Evolutionary conservation across 2,113 vertebrate genomes (phyloP), one percentile per base, ranked within the genome.

Genomic region (Microtus ochrogaster): DNA sequence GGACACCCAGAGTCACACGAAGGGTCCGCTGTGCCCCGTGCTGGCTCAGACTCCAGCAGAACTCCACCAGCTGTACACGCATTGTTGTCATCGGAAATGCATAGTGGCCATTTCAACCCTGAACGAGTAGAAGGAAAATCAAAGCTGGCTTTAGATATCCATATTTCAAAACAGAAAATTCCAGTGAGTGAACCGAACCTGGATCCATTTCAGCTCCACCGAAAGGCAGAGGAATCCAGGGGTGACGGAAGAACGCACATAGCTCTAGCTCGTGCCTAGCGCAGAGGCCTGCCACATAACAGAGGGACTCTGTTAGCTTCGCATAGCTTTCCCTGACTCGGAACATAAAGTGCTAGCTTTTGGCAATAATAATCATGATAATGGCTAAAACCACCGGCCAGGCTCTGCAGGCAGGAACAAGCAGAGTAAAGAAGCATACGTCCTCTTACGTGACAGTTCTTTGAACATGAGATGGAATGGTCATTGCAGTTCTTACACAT

Each of bases 111-210:
- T 65, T 91, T 93, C n/a, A 91, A 28, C 96, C 65, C 89, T 92
- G 65, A 82, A 68, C 55, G 81, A 83, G 83, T 39, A 78, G 82
- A 94, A 89, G 76, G 49, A 28, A 94, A 79, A 72, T 58, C 19
- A 58, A 83, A 78, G 95, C 2, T 19, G 63, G 91, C 89, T 93
- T 92, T 78, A 93, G 73, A 65, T 94, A 94, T 39, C 85, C 66
- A 49, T 49, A 39, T 47, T 79, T 94, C 65, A 2, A n/a, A 73
- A 83, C 33, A 85, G 91, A 61, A 90, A 89, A 92, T 19, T 61
- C 28, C 44, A 94, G 24, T 44, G 73, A 65, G 10, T 52, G n/a
- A 76, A 66, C 9, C 72, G 26, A 76, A 61, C 12, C 66, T 77
- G 22, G 47, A 36, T 82, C 70, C 11, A 83, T 83, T 86, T 86